phyloP scores from a whole-genome alignment of 2,113 vertebrate species.

The Corvus cornix region DNA sequence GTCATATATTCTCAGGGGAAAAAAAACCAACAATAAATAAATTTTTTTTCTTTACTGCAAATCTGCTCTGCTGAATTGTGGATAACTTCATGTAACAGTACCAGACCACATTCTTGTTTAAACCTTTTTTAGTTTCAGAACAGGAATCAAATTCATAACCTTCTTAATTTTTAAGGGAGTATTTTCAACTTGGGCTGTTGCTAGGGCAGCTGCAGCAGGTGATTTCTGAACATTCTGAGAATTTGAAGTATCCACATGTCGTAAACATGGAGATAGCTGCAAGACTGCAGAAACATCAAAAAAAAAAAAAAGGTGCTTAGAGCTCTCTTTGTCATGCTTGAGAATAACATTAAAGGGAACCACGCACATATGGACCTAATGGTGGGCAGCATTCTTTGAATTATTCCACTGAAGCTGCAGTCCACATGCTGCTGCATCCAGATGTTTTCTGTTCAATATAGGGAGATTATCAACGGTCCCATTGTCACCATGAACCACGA shows the following conservation, averaged over 20 bases:
- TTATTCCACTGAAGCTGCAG: neutral
- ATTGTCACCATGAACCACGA: neutral
- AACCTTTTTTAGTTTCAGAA: neutral
- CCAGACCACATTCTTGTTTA: neutral
- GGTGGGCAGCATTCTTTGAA: neutral
- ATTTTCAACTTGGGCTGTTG: neutral
- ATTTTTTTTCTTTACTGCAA: neutral
- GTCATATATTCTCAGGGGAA: neutral
- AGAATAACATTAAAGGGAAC: neutral
- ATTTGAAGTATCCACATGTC: neutral
- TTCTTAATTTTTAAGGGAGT: neutral
- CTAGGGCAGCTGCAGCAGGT: neutral
- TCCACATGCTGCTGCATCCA: neutral
- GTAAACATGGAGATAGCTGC: neutral
- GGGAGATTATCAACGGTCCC: neutral
- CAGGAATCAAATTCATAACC: neutral
- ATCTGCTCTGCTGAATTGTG: neutral
- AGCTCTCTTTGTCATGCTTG: neutral
- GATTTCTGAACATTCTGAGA: neutral
- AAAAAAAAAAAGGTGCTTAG: neutral
- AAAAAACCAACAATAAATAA: neutral
- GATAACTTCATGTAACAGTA: neutral
- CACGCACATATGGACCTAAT: neutral
- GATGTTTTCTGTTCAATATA: neutral
- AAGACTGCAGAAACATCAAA: neutral